Conservation (phyloP, 1,140 invertebrate genomes). For the Saccostrea cuccullata region DNA sequence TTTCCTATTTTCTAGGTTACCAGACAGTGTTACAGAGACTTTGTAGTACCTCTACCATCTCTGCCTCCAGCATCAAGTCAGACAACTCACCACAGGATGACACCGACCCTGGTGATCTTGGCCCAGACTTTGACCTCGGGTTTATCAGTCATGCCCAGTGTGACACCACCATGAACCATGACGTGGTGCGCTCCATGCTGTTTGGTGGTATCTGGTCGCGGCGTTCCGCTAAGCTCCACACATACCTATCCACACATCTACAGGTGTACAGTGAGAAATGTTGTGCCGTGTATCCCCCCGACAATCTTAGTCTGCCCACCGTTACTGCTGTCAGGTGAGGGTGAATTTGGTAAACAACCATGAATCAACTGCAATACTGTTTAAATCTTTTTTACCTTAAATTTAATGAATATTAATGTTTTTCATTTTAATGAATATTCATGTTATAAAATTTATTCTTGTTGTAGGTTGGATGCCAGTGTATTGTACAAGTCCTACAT, state of each 20-base stretch:
- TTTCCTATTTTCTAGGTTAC: conserved; percentile 63
- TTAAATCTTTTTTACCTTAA: too few relatives aligned
- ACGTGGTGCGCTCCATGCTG: conserved; percentile 69
- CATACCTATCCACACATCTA: conserved; percentile 67
- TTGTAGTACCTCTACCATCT: conserved; percentile 69
- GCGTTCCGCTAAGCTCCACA: conserved; percentile 69
- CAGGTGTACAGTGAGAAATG: conserved; percentile 66
- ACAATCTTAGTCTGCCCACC: conserved; percentile 54
- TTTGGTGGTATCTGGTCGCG: conserved; percentile 66
- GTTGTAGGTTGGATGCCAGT: conserved; percentile 51
- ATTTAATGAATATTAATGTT: too few relatives aligned
- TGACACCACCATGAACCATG: conserved; percentile 68
- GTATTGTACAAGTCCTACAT: conserved; percentile 67
- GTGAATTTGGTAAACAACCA: background rate
- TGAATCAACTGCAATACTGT: too few relatives aligned
- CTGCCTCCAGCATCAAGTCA: conserved; percentile 56
- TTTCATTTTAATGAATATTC: too few relatives aligned
- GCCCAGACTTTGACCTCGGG: conserved; percentile 70
- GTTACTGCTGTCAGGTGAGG: conserved; percentile 25
- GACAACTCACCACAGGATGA: conserved; percentile 44
- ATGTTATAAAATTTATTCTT: background rate
- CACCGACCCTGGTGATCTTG: conserved; percentile 56
- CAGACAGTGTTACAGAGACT: conserved; percentile 75
- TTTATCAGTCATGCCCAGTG: conserved; percentile 73
- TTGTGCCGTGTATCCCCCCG: conserved; percentile 72